Percentiles rank a stretch among this genome's conserved stretches.
Evolutionary conservation across 2,113 vertebrate species (phyloP).

Genomic region (Cinclus cinclus): DNA sequence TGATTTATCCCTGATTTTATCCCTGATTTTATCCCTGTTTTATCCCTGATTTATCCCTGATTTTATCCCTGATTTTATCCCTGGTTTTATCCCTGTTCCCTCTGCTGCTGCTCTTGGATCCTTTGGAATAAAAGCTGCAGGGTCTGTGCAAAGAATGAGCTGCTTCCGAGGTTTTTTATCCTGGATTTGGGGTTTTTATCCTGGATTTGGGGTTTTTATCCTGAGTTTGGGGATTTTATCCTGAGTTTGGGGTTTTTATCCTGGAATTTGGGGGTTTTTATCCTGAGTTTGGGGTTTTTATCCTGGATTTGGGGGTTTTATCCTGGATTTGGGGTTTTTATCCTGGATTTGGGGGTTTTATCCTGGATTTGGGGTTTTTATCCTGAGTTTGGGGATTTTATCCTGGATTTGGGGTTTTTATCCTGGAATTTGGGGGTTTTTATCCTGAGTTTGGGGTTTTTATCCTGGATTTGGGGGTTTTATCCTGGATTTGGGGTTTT

Average conservation of each 20-base stretch:
- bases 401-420: accelerated
- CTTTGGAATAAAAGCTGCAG: not conserved
- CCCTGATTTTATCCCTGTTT: too few relatives aligned
- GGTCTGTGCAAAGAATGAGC: not conserved
- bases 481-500: not conserved
- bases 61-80: too few relatives aligned
- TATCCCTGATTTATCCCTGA: too few relatives aligned
- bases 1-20: not conserved
- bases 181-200: too few relatives aligned
- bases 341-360: not conserved
- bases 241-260: not conserved
- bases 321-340: too few relatives aligned
- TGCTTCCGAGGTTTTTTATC: not conserved
- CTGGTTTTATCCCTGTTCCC: not conserved
- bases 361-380: not conserved
- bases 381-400: too few relatives aligned
- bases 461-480: not conserved
- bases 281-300: not conserved
- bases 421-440: too few relatives aligned
- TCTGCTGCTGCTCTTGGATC: not conserved
- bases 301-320: too few relatives aligned
- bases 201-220: not conserved
- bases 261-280: too few relatives aligned
- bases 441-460: too few relatives aligned
- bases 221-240: too few relatives aligned